Percentiles rank a stretch among this genome's conserved stretches.
phyloP scores from a whole-genome alignment of 2,797 vertebrate genomes.

The Acipenser transmontanus region DNA sequence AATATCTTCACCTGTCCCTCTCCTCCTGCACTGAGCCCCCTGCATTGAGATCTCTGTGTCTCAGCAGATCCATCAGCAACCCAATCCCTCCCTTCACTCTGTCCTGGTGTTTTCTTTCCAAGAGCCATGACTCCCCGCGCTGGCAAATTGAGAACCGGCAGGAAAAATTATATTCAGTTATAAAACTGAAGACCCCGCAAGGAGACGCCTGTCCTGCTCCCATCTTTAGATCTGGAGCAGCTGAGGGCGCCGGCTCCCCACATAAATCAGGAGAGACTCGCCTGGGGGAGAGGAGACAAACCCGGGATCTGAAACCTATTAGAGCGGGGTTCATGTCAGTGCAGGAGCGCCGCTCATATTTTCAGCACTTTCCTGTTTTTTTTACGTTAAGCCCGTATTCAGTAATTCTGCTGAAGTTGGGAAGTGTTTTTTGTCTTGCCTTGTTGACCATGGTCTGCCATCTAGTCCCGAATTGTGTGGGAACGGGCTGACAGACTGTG shows the following conservation, averaged over 20 bases:
- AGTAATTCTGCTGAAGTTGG: no score
- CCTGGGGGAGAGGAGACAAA: not conserved
- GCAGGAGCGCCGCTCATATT: no score
- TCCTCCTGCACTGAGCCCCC: constrained; percentile 2
- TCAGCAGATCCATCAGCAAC: constrained; percentile 16
- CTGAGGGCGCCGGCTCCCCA: constrained; percentile 3
- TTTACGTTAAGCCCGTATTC: not conserved
- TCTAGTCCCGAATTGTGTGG: no score
- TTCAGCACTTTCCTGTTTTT: not conserved
- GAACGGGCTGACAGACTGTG: no score
- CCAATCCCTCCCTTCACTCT: not conserved
- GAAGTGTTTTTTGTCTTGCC: no score
- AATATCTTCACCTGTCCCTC: constrained; percentile 28
- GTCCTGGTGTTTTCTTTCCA: not conserved
- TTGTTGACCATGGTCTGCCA: no score
- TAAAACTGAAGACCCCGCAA: constrained; percentile 8
- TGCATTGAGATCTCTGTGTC: constrained; percentile 8
- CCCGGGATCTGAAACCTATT: constrained; percentile 10
- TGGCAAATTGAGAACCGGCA: not conserved
- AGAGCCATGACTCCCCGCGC: not conserved
- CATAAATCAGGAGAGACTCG: constrained; percentile 14
- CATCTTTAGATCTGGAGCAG: constrained; percentile 19
- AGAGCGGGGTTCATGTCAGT: not conserved
- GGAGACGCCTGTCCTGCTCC: not conserved
- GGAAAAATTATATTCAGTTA: constrained; percentile 9